phyloP scores from a whole-genome alignment of 2,888 invertebrate species.

The Lasioglossum zephyrum region DNA sequence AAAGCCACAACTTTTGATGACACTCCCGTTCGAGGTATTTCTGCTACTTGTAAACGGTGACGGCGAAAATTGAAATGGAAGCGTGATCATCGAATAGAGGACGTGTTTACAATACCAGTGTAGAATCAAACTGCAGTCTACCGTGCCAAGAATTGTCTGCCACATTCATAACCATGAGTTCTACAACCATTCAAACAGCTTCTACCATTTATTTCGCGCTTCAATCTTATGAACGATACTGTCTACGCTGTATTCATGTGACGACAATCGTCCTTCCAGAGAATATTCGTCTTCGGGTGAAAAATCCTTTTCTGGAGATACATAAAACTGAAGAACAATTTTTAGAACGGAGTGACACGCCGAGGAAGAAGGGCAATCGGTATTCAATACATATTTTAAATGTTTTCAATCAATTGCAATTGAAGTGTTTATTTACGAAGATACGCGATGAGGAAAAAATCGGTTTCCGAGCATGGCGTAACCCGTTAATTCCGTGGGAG shows the following conservation, averaged over 20 bases:
- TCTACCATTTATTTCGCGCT: not conserved
- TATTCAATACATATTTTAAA: not conserved
- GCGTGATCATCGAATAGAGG: not conserved
- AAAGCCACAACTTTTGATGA: not conserved
- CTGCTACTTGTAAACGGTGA: not conserved
- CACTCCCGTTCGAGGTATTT: not conserved
- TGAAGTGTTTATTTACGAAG: not conserved
- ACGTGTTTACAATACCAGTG: not conserved
- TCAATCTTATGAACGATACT: not conserved
- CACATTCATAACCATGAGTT: not conserved
- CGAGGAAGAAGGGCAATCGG: not conserved
- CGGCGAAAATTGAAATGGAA: not conserved
- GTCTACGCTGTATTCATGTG: not conserved
- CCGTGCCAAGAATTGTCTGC: not conserved
- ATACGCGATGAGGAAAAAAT: not conserved
- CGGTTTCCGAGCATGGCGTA: not conserved
- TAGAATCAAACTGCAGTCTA: not conserved
- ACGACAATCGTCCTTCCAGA: not conserved
- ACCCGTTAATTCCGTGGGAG: not conserved
- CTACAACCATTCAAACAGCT: not conserved
- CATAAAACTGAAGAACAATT: not conserved
- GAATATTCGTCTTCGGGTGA: not conserved
- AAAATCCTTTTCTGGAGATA: not conserved
- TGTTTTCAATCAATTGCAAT: not conserved
- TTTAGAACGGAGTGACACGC: not conserved